A percentile compares a stretch with the other conserved stretches of the same genome.
Conservation (phyloP, 2,797 vertebrate species). For the Gymnothorax javanicus region DNA sequence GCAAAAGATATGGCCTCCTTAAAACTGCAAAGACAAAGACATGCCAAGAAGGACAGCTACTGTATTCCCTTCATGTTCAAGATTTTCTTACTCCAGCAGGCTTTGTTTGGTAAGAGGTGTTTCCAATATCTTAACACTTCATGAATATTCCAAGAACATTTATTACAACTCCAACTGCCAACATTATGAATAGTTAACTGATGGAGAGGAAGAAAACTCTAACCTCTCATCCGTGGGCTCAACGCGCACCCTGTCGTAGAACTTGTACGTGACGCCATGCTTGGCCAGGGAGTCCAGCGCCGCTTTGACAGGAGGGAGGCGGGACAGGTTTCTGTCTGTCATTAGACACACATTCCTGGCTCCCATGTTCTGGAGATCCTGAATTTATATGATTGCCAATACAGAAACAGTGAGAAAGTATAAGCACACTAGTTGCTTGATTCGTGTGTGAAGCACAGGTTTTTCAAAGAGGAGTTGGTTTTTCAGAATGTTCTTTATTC, state of each 20-base stretch:
- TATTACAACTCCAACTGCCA: background rate
- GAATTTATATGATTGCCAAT: slow-evolving; percentile 25
- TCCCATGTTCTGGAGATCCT: slow-evolving; percentile 89
- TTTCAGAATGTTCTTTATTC: no score
- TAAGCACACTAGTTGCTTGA: background rate
- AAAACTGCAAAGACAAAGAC: slow-evolving; percentile 74
- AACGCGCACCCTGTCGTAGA: slow-evolving; percentile 85
- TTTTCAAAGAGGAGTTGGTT: no score
- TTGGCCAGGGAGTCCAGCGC: slow-evolving; percentile 82
- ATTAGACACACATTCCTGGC: slow-evolving; percentile 88
- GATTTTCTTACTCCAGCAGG: background rate
- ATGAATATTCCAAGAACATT: background rate
- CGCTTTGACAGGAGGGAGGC: slow-evolving; percentile 79
- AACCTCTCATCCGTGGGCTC: slow-evolving; percentile 92
- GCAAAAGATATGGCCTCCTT: slow-evolving; percentile 86
- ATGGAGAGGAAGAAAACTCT: slow-evolving; percentile 35
- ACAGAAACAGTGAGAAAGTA: background rate
- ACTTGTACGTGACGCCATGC: slow-evolving; percentile 72
- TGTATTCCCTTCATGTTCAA: no score
- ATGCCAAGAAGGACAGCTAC: background rate
- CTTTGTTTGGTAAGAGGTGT: background rate
- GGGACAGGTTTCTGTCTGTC: slow-evolving; percentile 87
- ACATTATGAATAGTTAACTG: background rate
- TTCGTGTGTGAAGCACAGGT: no score
- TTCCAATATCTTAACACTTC: background rate